Conservation (phyloP, 1,140 invertebrate species). For the Euura lappo region DNA sequence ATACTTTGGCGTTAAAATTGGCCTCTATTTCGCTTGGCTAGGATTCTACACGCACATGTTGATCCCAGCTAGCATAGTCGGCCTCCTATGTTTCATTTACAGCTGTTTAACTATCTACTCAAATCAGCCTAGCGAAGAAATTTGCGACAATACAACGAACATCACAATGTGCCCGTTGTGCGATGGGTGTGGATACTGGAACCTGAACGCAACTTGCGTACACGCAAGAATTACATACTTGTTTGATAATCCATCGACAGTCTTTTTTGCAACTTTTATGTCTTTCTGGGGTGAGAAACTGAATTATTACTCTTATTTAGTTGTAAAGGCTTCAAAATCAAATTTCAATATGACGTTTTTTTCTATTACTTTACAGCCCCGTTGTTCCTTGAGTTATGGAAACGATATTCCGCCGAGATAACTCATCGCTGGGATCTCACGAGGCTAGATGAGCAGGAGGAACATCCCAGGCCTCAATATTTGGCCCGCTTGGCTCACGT, state of each 20-base stretch:
- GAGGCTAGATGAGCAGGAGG: constrained; percentile 84
- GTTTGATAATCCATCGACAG: constrained; percentile 94
- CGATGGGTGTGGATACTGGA: constrained; percentile 89
- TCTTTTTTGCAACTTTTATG: constrained; percentile 96
- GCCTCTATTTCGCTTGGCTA: constrained; percentile 95
- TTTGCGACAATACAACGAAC: constrained; percentile 71
- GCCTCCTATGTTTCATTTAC: constrained; percentile 82
- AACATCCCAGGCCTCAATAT: constrained; percentile 87
- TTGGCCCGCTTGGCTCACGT: constrained; percentile 76
- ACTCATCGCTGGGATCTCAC: constrained; percentile 91
- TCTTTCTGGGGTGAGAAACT: constrained; percentile 85
- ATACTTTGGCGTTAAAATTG: constrained; percentile 95
- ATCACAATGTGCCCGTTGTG: constrained; percentile 86
- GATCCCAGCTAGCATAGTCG: constrained; percentile 84
- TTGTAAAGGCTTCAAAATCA: not conserved
- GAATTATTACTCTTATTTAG: not conserved
- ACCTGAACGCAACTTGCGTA: constrained; percentile 83
- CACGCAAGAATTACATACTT: constrained; percentile 90
- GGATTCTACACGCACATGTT: constrained; percentile 96
- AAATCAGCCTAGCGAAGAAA: constrained; percentile 81
- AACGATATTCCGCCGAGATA: constrained; percentile 88
- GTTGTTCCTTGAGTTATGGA: constrained; percentile 94
- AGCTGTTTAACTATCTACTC: constrained; percentile 75
- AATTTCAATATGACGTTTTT: constrained; percentile 27
- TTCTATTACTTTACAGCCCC: constrained; percentile 64